Conservation (phyloP, 2,888 invertebrate species). For the Doris montereyensis region DNA sequence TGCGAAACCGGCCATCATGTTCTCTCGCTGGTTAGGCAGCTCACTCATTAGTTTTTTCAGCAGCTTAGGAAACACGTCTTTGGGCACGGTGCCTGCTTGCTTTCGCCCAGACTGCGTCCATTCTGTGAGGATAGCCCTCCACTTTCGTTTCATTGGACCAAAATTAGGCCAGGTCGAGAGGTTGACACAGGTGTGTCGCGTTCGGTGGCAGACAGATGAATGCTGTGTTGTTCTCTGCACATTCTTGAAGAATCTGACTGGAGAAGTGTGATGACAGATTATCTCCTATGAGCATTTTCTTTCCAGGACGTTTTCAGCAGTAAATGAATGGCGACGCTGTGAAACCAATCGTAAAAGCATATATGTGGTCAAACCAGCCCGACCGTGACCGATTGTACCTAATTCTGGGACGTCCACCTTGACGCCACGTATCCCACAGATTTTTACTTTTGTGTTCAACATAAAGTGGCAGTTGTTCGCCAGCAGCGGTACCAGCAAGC, state of each 20-base stretch:
- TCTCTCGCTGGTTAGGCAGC: background rate
- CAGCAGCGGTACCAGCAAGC: slow-evolving; percentile 70
- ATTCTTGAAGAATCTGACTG: slow-evolving; percentile 54
- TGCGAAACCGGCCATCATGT: background rate
- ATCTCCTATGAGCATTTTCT: slow-evolving; percentile 70
- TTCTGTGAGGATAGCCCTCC: slow-evolving; percentile 10
- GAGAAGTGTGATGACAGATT: slow-evolving; percentile 47
- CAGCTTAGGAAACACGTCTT: background rate
- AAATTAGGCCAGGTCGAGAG: slow-evolving; percentile 45
- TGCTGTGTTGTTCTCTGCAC: slow-evolving; percentile 65
- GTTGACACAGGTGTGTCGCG: slow-evolving; percentile 48
- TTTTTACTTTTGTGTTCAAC: slow-evolving; percentile 63
- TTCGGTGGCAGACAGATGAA: slow-evolving; percentile 57
- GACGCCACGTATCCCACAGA: slow-evolving; percentile 70
- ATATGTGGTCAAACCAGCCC: slow-evolving; percentile 65
- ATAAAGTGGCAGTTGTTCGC: slow-evolving; percentile 67
- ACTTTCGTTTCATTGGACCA: slow-evolving; percentile 1
- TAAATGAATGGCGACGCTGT: slow-evolving; percentile 51
- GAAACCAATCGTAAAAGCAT: slow-evolving; percentile 65
- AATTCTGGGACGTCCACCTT: slow-evolving; percentile 67
- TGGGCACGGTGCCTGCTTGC: slow-evolving; percentile 8
- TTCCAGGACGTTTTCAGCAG: slow-evolving; percentile 55
- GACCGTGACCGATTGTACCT: slow-evolving; percentile 69
- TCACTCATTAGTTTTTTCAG: background rate
- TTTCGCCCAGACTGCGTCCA: background rate